phyloP scores from a whole-genome alignment of 2,888 invertebrate species.

The Masnerella sp. region DNA sequence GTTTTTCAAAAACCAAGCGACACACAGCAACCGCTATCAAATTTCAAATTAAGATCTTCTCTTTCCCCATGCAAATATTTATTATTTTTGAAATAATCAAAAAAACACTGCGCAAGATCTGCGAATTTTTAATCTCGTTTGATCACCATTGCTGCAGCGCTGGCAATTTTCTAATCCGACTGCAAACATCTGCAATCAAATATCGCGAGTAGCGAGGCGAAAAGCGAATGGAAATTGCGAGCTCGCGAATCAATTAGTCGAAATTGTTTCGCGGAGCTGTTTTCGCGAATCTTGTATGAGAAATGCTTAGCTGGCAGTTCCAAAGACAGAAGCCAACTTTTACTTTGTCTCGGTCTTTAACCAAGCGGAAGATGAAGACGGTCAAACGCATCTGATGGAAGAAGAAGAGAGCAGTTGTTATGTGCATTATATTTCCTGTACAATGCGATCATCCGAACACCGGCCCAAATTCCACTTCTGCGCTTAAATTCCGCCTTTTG shows the following conservation, averaged over 20 bases:
- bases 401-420: conserved; percentile 27
- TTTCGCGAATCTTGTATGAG: background rate
- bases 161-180: too few species aligned
- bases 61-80: too few species aligned
- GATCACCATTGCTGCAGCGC: too few species aligned
- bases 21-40: too few species aligned
- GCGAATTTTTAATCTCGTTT: too few species aligned
- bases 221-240: background rate
- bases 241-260: conserved; percentile 7
- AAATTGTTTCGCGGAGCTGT: background rate
- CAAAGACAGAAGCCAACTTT: conserved; percentile 17
- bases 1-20: too few species aligned
- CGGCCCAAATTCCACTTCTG: conserved; percentile 34
- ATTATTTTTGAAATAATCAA: too few species aligned
- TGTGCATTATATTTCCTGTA: conserved; percentile 49
- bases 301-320: background rate
- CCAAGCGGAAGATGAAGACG: conserved; percentile 38
- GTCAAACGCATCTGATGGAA: conserved; percentile 20
- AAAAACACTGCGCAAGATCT: too few species aligned
- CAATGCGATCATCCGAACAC: conserved; percentile 40
- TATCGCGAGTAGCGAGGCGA: too few species aligned
- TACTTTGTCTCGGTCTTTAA: conserved; percentile 34
- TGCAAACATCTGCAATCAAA: too few species aligned
- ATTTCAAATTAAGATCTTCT: too few species aligned
- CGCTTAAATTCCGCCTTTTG: conserved; percentile 46